A percentile compares a stretch with the other conserved stretches of the same genome.
phyloP scores from a whole-genome alignment of 2,797 vertebrate species.

The Gorsachius magnificus region DNA sequence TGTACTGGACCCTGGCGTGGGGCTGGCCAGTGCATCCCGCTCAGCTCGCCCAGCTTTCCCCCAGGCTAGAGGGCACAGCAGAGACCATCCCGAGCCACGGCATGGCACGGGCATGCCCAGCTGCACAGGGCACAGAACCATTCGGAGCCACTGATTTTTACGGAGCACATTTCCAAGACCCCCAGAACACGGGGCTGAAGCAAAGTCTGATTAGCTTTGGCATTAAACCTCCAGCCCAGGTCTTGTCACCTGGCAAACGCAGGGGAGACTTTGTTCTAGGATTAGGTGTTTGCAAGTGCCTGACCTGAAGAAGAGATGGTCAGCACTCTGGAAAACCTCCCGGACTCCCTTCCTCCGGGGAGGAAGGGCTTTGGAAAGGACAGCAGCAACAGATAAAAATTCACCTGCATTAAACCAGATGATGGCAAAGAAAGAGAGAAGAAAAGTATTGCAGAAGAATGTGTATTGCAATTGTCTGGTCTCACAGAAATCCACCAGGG shows the following conservation, averaged over 20 bases:
- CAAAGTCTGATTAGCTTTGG: neutral
- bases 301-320: neutral
- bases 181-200: neutral
- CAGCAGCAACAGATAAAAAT: rapidly evolving
- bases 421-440: neutral
- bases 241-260: neutral
- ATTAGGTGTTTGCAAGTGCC: neutral
- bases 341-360: neutral
- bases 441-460: neutral
- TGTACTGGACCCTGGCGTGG: rapidly evolving
- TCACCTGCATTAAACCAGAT: neutral
- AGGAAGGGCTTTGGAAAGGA: neutral
- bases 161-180: neutral
- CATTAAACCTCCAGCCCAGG: neutral
- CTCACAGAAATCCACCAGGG: neutral
- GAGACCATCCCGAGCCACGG: neutral
- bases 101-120: neutral
- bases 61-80: neutral
- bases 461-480: neutral
- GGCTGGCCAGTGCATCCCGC: neutral
- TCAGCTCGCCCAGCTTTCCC: neutral
- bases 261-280: neutral
- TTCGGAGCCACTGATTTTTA: neutral
- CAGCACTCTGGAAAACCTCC: neutral
- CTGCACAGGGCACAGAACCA: neutral